phyloP scores from a whole-genome alignment of 2,888 invertebrate species.

The Sesamia inferens region DNA sequence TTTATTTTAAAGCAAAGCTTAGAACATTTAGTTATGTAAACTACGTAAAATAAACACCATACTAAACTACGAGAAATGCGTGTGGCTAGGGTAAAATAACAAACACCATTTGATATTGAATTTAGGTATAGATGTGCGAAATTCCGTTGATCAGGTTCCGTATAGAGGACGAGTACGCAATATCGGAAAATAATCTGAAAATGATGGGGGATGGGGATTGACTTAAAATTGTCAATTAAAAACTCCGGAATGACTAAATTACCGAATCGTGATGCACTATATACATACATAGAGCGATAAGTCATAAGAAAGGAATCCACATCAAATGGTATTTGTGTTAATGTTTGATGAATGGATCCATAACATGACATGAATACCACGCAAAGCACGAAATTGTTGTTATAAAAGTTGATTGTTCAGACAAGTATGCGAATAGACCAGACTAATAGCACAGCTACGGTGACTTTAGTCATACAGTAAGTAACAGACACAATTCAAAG shows the following conservation, averaged over 20 bases:
- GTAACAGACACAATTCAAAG: slow-evolving; percentile 68
- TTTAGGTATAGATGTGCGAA: background rate
- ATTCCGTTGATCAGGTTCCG: background rate
- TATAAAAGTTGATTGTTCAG: slow-evolving; percentile 40
- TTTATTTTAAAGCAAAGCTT: background rate
- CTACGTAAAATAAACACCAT: background rate
- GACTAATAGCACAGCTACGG: slow-evolving; percentile 40
- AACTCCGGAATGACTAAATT: background rate
- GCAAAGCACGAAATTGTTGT: slow-evolving; percentile 38
- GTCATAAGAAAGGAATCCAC: slow-evolving; percentile 37
- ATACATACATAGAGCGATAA: slow-evolving; percentile 4
- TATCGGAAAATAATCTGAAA: background rate
- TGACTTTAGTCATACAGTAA: slow-evolving; percentile 58
- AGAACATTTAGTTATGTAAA: background rate
- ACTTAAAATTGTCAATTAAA: background rate
- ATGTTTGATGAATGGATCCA: slow-evolving; percentile 38
- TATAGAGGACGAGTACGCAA: background rate
- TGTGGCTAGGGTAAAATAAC: slow-evolving; percentile 2
- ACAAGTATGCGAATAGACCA: slow-evolving; percentile 47
- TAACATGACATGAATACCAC: slow-evolving; percentile 15
- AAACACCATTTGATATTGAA: slow-evolving; percentile 13
- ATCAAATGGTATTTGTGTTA: slow-evolving; percentile 47
- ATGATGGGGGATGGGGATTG: background rate
- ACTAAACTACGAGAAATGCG: background rate
- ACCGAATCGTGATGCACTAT: background rate